These are phyloP conservation scores for Drosophila gunungcola DNA, from an alignment of 1,140 invertebrate genomes.

Conservation along the genomic window DNA sequence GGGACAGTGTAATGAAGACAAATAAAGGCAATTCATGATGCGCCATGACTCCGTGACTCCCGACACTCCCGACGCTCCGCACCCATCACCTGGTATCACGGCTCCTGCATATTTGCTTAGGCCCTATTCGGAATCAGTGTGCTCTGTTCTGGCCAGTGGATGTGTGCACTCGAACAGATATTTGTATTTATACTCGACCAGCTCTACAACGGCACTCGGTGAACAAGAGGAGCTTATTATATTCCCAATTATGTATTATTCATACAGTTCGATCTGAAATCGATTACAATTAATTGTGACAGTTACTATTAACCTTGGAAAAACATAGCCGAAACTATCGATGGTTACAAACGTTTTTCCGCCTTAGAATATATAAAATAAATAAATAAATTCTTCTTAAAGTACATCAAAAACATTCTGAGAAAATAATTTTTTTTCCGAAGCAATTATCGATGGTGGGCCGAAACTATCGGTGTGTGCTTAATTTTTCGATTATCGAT, in stretches of 20 bases:
- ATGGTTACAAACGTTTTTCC: too few species aligned
- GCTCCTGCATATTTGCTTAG: constrained; percentile 68
- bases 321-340: too few species aligned
- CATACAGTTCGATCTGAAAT: too few species aligned
- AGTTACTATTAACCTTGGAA: too few species aligned
- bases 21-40: constrained; percentile 65
- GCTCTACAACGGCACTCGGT: constrained; percentile 1
- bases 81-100: constrained; percentile 35
- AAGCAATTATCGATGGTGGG: too few species aligned
- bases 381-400: too few species aligned
- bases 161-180: constrained; percentile 17
- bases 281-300: too few species aligned
- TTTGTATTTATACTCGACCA: constrained; percentile 13
- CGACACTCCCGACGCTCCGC: background rate
- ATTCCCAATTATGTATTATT: background rate
- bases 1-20: constrained; percentile 58
- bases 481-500: too few species aligned
- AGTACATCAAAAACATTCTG: too few species aligned
- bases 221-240: constrained; percentile 17
- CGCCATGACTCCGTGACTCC: constrained; percentile 19
- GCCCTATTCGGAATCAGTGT: constrained; percentile 23
- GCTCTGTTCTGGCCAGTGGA: constrained; percentile 10
- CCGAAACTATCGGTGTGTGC: too few species aligned
- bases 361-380: too few species aligned
- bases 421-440: too few species aligned